A percentile compares a stretch with the other conserved stretches of the same genome.
Conservation (phyloP, 2,113 vertebrate species). For the Scomber japonicus region DNA sequence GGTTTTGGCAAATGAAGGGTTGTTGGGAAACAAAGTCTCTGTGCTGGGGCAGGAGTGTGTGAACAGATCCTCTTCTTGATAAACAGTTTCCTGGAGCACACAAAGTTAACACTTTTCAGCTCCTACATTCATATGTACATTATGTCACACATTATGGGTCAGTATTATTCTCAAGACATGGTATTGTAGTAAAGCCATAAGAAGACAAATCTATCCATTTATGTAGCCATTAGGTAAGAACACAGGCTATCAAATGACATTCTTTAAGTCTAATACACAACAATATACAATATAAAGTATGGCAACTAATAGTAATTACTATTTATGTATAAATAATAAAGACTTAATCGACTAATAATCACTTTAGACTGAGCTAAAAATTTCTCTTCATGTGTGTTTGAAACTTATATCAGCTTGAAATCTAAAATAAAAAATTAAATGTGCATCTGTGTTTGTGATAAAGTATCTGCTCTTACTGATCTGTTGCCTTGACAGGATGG, state of each 20-base stretch:
- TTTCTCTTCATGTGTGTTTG: not conserved
- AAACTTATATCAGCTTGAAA: not conserved
- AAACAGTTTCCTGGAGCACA: conserved; percentile 47
- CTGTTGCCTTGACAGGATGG: conserved; percentile 75
- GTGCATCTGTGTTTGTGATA: not conserved
- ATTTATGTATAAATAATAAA: not conserved
- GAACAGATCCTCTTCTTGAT: conserved; percentile 81
- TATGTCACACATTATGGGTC: not conserved
- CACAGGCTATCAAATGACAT: not conserved
- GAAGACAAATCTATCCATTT: too few relatives aligned
- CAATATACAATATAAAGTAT: too few relatives aligned
- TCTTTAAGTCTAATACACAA: too few relatives aligned
- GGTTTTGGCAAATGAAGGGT: conserved; percentile 87
- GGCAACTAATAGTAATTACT: too few relatives aligned
- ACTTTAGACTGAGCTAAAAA: not conserved
- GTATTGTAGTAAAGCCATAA: too few relatives aligned
- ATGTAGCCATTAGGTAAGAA: not conserved
- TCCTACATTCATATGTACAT: not conserved
- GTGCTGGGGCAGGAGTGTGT: conserved; percentile 86
- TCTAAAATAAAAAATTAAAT: not conserved
- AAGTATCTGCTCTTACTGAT: conserved; percentile 70
- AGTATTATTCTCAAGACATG: not conserved
- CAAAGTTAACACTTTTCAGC: not conserved
- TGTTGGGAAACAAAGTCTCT: conserved; percentile 87
- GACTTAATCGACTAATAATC: not conserved